These are phyloP conservation scores for Chunga burmeisteri DNA, from an alignment of 2,113 vertebrate species.

Conservation along the genomic window DNA sequence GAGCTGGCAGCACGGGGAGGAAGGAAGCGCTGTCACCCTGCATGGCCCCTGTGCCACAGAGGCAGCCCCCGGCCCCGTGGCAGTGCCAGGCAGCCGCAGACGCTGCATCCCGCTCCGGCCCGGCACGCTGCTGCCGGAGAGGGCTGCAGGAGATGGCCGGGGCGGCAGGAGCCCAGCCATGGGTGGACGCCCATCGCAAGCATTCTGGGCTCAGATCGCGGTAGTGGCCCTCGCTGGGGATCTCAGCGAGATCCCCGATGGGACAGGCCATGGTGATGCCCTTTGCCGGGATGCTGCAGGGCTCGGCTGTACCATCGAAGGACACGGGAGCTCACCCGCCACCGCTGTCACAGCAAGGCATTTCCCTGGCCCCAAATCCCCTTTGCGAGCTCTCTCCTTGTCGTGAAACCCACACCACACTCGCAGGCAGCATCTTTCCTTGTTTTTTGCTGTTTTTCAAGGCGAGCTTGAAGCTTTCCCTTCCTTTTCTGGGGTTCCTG, in stretches of 20 bases:
- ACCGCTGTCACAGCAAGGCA: accelerated
- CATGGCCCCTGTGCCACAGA: background rate
- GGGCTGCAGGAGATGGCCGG: accelerated
- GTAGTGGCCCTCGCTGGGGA: background rate
- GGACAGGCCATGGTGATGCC: background rate
- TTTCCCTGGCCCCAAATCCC: background rate
- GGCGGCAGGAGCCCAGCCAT: background rate
- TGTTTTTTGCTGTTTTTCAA: background rate
- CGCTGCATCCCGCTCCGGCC: background rate
- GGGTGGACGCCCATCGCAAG: accelerated
- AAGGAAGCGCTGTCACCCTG: background rate
- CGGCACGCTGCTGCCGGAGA: background rate
- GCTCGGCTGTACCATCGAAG: background rate
- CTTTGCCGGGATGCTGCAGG: background rate
- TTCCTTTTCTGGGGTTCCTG: background rate
- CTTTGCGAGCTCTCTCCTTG: background rate
- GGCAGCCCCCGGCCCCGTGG: background rate
- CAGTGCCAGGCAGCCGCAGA: background rate
- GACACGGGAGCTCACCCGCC: background rate
- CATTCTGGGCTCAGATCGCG: background rate
- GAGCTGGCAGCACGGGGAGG: background rate
- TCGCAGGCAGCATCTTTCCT: background rate
- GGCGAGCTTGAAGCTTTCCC: background rate
- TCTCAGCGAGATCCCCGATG: background rate
- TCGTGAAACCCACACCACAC: background rate